Evolutionary conservation across 2,113 vertebrate species (phyloP).

Genomic region (Lota lota): DNA sequence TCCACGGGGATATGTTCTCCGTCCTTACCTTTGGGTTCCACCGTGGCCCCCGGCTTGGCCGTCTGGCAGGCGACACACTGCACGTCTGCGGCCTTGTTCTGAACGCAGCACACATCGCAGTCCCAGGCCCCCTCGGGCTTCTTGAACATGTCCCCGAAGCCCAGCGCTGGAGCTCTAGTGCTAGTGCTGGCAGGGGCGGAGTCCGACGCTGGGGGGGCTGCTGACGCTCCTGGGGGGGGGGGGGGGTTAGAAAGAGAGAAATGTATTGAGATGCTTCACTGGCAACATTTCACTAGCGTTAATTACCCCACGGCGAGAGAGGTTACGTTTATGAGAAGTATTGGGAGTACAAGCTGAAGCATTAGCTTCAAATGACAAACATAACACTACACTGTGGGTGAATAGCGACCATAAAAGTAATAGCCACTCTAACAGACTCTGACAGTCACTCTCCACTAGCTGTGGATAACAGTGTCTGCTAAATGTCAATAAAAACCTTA

Average conservation of each 20-base stretch:
- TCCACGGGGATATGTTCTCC: too few species aligned
- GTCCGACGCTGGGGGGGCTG: slow-evolving; percentile 27
- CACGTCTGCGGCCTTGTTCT: slow-evolving; percentile 83
- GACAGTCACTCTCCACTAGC: too few species aligned
- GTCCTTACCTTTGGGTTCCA: slow-evolving; percentile 83
- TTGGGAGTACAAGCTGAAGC: too few species aligned
- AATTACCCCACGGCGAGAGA: too few species aligned
- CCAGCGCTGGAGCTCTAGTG: slow-evolving; percentile 65
- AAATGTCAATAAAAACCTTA: not conserved
- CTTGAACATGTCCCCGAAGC: slow-evolving; percentile 89
- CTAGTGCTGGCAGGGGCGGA: slow-evolving; percentile 55
- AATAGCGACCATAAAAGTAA: too few species aligned
- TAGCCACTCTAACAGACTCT: too few species aligned
- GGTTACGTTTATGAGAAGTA: too few species aligned
- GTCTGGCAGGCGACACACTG: slow-evolving; percentile 87
- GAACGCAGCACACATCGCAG: slow-evolving; percentile 82
- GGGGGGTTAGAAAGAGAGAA: slow-evolving; percentile 1
- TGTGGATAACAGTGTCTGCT: too few species aligned
- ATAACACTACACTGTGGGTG: too few species aligned
- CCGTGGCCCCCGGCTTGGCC: slow-evolving; percentile 81
- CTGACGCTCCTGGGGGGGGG: slow-evolving; percentile 24
- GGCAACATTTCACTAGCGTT: not conserved
- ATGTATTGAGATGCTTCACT: not conserved
- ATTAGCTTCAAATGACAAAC: too few species aligned
- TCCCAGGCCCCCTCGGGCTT: slow-evolving; percentile 90